Evolutionary conservation across 2,888 invertebrate species (phyloP), one percentile per base, ranked within the genome.

Genomic region (Euproctis similis): DNA sequence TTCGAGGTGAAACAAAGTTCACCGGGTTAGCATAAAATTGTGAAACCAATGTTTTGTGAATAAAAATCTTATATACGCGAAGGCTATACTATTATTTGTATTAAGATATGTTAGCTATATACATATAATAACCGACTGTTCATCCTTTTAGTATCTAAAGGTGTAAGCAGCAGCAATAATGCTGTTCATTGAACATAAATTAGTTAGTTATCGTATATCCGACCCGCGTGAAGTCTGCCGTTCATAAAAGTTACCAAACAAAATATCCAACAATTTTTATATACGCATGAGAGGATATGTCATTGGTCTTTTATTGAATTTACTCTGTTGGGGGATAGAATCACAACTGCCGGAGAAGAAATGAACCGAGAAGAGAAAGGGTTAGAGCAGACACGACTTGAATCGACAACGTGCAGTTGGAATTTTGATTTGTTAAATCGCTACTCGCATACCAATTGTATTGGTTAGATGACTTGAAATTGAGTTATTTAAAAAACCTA

Each of bases 311-410:
- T 67, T 65, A 71, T 70, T 70, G 58, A 59, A 46, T 72, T 67
- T 58, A 48, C 51, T 51, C 46, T 40, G 41, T 56, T n/a, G 59
- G 59, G 60, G 62, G 70, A 68, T 63, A 57, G 72, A 80, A 78
- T 73, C 72, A 67, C 62, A 67, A 68, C 61, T 66, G n/a, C 59
- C 53, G 48, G 31, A 51, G 51, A 68, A 65, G 74, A 75, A 75
- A 76, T 74, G 75, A 75, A 73, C 69, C 64, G 71, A 57, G 63
- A 65, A 57, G 53, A 56, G 63, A 68, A 78, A 77, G 78, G 80
- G 77, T 77, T 77, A 63, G 40, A 31, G 30, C 34, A 37, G 34
- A 68, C 77, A 67, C 46, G 68, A 39, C 33, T 34, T 17, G 78
- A 74, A 78, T 78, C 55, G 53, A 58, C 54, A 74, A 66, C 63